Base-by-base conservation (phyloP, 2,888 invertebrate genomes). In the Penaeus monodon region DNA sequence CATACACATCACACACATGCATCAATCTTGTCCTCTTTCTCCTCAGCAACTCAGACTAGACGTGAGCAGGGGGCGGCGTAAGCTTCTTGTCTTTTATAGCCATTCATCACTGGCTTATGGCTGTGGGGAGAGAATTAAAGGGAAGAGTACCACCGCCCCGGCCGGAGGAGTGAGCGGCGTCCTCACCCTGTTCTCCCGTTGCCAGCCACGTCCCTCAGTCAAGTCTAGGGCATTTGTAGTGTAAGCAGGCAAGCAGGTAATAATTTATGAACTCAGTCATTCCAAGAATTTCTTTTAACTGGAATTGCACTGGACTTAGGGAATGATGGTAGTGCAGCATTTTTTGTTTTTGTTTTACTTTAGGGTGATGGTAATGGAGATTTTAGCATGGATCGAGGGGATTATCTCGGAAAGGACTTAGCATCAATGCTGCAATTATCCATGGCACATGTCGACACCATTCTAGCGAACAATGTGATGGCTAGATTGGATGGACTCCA, bases 21-120 rank as follows among this genome's bases (percentile, higher is more conserved):
- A 82, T 57, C 82, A 77, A 68, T 73, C 64, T 57, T 57, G 29
- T 44, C 82, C 63, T 86, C 74, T 38, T 44, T 70, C 76, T 83
- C 78, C 70, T 82, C 86, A 82, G 86, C 78, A 57, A 86, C 44
- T 78, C 86, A 86, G 86, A 86, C 86, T 86, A 86, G 86, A 86
- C 78, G 68, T 82, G 86, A 86, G 86, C 86, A 86, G 38, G 86
- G 84, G 86, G 86, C 86, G 78, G 86, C 44, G 68, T 38, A 82
- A 68, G 66, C 76, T 74, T 70, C 78, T 82, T 86, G 86, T 86
- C 86, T 86, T 86, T 86, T 86, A 38, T n/a, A 86, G 82, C 86
- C 86, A 86, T 64, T 82, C 77, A 79, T 78, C 65, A 78, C 57
- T 83, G 86, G 82, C 82, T 82, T 66, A 57, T 65, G 64, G 70